Conservation (phyloP, 2,888 invertebrate species). For the Drosophila gaucha region DNA sequence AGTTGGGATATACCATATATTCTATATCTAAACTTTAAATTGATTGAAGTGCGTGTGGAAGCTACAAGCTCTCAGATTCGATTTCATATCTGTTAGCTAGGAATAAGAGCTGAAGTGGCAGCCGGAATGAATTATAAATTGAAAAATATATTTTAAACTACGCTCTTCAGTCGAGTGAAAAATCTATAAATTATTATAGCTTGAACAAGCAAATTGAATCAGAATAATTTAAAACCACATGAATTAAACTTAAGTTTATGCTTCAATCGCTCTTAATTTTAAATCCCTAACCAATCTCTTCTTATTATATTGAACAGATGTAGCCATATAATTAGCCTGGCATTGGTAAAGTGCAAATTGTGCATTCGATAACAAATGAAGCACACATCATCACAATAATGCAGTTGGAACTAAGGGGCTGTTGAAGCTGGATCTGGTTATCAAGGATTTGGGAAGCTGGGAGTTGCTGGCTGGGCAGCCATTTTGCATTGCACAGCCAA, state of each 20-base stretch:
- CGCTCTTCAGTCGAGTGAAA: background rate
- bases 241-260: no score
- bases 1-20: conserved; percentile 1
- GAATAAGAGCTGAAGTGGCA: background rate
- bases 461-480: conserved; percentile 17
- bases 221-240: background rate
- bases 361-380: conserved; percentile 43
- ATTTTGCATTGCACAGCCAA: conserved; percentile 63
- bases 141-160: no score
- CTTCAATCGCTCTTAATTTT: background rate
- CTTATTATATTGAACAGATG: conserved; percentile 10
- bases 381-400: conserved; percentile 26
- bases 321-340: conserved; percentile 26
- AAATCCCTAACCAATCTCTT: background rate
- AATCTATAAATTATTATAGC: background rate
- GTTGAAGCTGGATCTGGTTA: conserved; percentile 18
- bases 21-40: conserved; percentile 28
- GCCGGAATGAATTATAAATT: background rate
- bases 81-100: conserved; percentile 9
- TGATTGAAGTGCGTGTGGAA: conserved; percentile 22
- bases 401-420: background rate
- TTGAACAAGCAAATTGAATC: background rate
- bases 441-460: conserved; percentile 5
- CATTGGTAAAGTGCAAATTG: conserved; percentile 24
- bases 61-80: conserved; percentile 10